These are phyloP conservation scores for Drosophila kurseongensis DNA, from an alignment of 1,140 invertebrate species.

Conservation along the genomic window DNA sequence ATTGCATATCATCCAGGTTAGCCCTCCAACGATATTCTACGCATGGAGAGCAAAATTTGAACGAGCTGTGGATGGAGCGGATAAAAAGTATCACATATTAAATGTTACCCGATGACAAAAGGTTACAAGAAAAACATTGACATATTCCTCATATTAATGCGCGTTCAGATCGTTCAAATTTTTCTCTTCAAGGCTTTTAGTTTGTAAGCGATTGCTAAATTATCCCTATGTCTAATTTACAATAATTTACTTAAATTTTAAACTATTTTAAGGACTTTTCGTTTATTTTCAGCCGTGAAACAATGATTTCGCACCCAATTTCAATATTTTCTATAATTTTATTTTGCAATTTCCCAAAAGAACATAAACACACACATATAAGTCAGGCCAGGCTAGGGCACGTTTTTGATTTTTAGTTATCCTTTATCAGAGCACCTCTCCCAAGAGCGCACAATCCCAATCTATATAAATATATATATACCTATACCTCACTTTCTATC, in stretches of 20 bases:
- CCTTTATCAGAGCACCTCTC: constrained; percentile 36
- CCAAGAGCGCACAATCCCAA: constrained; percentile 42
- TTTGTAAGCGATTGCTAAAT: constrained; percentile 20
- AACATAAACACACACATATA: constrained; percentile 30
- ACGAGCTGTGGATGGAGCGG: constrained; percentile 40
- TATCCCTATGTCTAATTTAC: constrained; percentile 32
- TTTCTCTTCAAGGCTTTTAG: constrained; percentile 36
- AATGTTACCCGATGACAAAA: not conserved
- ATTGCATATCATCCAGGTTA: constrained; percentile 77
- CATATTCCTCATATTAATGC: not conserved
- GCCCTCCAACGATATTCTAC: constrained; percentile 56
- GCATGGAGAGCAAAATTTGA: constrained; percentile 66
- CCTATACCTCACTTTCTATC: constrained; percentile 33
- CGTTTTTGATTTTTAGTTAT: constrained; percentile 36
- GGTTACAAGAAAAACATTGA: constrained; percentile 4
- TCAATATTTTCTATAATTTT: constrained; percentile 23
- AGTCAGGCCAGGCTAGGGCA: constrained; percentile 35
- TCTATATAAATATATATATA: constrained; percentile 23
- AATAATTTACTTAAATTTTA: constrained; percentile 32
- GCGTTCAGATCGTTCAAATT: constrained; percentile 46
- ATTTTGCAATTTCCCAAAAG: constrained; percentile 13
- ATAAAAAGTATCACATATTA: not conserved
- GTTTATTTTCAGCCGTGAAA: constrained; percentile 46
- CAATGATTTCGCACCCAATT: constrained; percentile 20
- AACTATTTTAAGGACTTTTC: constrained; percentile 40